Evolutionary conservation across 2,113 vertebrate species (phyloP), one percentile per base, ranked within the genome.

Genomic region (Anolis carolinensis): DNA sequence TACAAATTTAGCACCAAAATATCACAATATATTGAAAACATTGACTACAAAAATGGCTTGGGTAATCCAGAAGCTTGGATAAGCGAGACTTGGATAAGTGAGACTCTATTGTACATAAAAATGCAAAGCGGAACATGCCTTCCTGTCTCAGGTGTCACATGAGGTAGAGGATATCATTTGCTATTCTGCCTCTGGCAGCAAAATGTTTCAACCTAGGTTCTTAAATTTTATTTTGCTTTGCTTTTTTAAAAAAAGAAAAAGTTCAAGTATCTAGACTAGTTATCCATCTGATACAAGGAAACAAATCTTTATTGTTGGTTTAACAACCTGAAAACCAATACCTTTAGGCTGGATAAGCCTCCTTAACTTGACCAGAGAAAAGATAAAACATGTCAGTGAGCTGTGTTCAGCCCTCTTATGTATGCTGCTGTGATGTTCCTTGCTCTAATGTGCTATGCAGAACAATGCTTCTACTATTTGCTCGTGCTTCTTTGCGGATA

Each of bases 321-420:
- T 50, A 21, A 81, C 44, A 80, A 48, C 30, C 59, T 59, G 13
- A 81, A 50, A 50, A 30, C 39, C 34, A 74, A 48, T 73, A 32
- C 36, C 74, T 39, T 65, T 32, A 8, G 52, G 25, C 8, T 68
- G 34, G 23, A 25, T 50, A 50, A 63, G 55, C 36, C n/a, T 65
- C 55, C 55, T 79, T 74, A 75, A 52, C 79, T 77, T 79, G 25
- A 86, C 70, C n/a, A 4, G 85, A 81, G 67, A 50, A 88, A 71
- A 78, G 27, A 32, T 65, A 18, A 21, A 59, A 39, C 36, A 65
- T 36, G 39, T 34, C 80, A 36, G 23, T 18, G 73, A 82, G 63
- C 79, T 89, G 39, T 82, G 55, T 44, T 30, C 73, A 89, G 39
- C 39, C 13, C 44, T 82, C 48, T 86, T 72, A 73, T 65, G 65